Base-by-base conservation (phyloP, 2,113 vertebrate genomes). In the Pterophyllum scalare region DNA sequence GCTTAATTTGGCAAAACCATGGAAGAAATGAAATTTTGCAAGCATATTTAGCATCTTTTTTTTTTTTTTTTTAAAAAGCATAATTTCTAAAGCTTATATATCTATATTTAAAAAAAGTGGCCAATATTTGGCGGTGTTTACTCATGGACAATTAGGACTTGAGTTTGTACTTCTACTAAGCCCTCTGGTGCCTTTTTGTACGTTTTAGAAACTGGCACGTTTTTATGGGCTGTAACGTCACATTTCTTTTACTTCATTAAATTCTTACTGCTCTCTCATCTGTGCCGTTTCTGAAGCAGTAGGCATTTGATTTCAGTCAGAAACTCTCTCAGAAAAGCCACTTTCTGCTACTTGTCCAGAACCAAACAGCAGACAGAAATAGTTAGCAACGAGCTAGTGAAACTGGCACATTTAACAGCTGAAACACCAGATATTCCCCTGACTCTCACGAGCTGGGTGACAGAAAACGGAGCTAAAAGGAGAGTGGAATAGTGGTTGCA, bases 161-260 rank as follows among this genome's bases (percentile, higher is more conserved):
- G 67, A 54, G 46, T 0, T 54, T 72, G 17, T 14, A 31, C 43
- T 72, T 72, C 46, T 5, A 20, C 8, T 46, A 17, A 49, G 46
- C 26, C 43, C 26, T 72, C 46, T 52, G 26, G 65, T n/a, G 46
- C 46, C 67, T 31, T 52, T n/a, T 54, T 54, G 1, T 31, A 49
- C 28, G 10, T 28, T 70, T 70, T 13, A 70, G 49, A 70, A 31
- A 72, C 2, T n/a, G 6, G 46, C 11, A 1, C 20, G 67, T 72
- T 72, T 72, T 72, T 72, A 72, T 54, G 26, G 26, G 2, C 46
- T 54, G 43, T 54, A 72, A 54, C 28, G 46, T 72, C 46, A 33
- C 67, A n/a, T 72, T 52, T 72, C 46, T 72, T 72, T 72, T 72
- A 72, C 67, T 72, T 72, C 46, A 72, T 72, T 72, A 72, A 72